Evolutionary conservation across 2,113 vertebrate species (phyloP).

Genomic region (Diadophis punctatus): DNA sequence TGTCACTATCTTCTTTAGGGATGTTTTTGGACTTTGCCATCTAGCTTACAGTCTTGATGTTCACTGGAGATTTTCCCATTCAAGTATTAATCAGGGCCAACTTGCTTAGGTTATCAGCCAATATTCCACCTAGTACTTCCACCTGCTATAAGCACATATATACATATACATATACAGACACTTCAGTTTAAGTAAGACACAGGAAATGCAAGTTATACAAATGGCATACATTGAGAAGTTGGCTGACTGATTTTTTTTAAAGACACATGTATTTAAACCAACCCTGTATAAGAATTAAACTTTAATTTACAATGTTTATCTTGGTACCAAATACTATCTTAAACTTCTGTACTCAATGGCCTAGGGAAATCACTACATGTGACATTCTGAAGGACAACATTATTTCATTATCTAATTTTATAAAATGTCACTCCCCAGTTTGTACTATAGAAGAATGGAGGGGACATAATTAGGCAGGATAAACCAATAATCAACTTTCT

Average conservation of each 20-base stretch:
- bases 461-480: constrained; percentile 23
- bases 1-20: not conserved
- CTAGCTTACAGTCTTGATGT: not conserved
- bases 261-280: not conserved
- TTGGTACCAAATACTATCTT: not conserved
- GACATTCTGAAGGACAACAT: not conserved
- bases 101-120: not conserved
- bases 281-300: not conserved
- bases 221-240: not conserved
- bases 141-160: not conserved
- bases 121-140: not conserved
- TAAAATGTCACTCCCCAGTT: not conserved
- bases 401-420: not conserved
- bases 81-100: not conserved
- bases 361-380: not conserved
- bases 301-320: not conserved
- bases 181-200: not conserved
- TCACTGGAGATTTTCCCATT: not conserved
- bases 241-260: not conserved
- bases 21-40: not conserved
- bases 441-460: not conserved
- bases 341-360: not conserved
- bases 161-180: not conserved
- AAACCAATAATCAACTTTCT: constrained; percentile 36
- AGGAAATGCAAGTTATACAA: not conserved